Evolutionary conservation across 23 tunicate genomes (phyloP).

Genomic region (Ascidia mentula): DNA sequence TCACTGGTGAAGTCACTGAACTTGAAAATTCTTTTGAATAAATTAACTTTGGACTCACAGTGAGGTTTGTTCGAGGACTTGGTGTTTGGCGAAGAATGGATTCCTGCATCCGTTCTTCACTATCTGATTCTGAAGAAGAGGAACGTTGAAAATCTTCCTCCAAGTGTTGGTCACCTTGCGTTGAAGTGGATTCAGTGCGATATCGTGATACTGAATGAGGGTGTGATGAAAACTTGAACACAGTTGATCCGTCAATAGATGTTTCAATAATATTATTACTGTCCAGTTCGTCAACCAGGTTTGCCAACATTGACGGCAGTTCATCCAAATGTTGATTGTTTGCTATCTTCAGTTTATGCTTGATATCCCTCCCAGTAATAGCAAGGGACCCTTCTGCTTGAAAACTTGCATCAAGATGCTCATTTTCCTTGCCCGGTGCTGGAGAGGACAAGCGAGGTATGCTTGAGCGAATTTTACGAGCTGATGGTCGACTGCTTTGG

Average conservation of each 20-base stretch:
- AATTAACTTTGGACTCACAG: not conserved
- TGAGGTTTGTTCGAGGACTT: slow-evolving; percentile 21
- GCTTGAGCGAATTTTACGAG: slow-evolving; percentile 37
- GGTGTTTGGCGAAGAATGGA: slow-evolving; percentile 46
- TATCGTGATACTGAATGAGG: slow-evolving; percentile 52
- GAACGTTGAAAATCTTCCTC: slow-evolving; percentile 15
- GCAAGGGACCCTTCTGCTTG: not conserved
- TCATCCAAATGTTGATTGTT: slow-evolving; percentile 6
- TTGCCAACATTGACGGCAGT: not conserved
- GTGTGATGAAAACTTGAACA: slow-evolving; percentile 50
- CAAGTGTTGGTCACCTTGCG: not conserved
- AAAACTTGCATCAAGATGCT: not conserved
- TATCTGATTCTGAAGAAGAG: slow-evolving; percentile 11
- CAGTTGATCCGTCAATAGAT: not conserved
- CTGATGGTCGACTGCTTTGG: not conserved
- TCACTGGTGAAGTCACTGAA: not conserved
- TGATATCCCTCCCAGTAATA: not conserved
- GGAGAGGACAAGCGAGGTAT: slow-evolving; percentile 24
- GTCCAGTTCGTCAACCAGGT: slow-evolving; percentile 1
- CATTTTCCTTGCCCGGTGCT: not conserved
- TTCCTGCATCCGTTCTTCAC: slow-evolving; percentile 25
- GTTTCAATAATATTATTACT: not conserved
- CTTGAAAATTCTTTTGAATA: slow-evolving; percentile 7
- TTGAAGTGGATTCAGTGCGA: slow-evolving; percentile 21
- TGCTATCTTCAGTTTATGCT: not conserved